Evolutionary conservation across 30 jellyfish, hydroid and myxozoan species (phyloP), one percentile per base, ranked within the genome.

Genomic region (Hydractinia echinata): DNA sequence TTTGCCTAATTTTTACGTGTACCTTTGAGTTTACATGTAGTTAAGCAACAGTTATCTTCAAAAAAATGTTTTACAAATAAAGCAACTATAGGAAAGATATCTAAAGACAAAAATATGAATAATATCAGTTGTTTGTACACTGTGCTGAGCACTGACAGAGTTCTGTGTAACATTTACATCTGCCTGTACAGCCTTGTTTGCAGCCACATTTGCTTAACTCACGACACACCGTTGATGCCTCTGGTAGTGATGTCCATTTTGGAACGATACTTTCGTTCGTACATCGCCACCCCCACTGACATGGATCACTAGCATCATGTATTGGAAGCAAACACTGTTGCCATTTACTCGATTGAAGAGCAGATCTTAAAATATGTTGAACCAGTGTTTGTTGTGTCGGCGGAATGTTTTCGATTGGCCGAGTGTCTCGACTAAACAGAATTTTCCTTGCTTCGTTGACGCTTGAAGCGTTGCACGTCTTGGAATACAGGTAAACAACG

Each of bases 81-180:
- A 30, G 44, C 44, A 30, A 30, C 44, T 30, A 30, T 30, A 30
- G 44, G 2, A 30, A 30, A 30, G 44, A 30, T 30, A 30, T 30
- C 44, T 30, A 30, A 30, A 58, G 1, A 16, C 18, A 58, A 13
- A 11, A 58, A 58, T 11, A 11, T 11, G 19, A 13, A 30, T 54
- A 61, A 64, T 39, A 14, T 80, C 73, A n/a, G 52, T 8, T 8
- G 10, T 16, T 61, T 10, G 51, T 66, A 76, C 84, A 76, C 20
- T 53, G 72, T 49, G 51, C 84, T 8, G 72, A 61, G 55, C 84
- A 76, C 13, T 76, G 16, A 20, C 84, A 76, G 9, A 76, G 51
- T 8, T 21, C 71, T 10, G 84, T 76, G 52, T 76, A 44, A 15
- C 84, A 76, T 54, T 76, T 76, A 51, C 84, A 76, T 10, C 80